Evolutionary conservation across 2,888 invertebrate genomes (phyloP).

Genomic region (Theodoxus fluviatilis): DNA sequence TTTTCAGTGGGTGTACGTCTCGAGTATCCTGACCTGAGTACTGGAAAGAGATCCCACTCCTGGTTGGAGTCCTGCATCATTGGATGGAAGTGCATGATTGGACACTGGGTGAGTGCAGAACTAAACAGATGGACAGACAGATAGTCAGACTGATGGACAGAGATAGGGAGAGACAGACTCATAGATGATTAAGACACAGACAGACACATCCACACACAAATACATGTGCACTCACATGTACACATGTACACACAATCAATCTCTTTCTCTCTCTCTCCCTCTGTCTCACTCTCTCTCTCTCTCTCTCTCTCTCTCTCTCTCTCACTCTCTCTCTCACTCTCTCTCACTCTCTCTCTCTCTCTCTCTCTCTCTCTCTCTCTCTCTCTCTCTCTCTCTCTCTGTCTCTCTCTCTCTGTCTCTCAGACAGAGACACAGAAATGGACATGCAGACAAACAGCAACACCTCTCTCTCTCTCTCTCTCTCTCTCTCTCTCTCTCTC

Average conservation of each 20-base stretch:
- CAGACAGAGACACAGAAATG: slow-evolving; percentile 14
- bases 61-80: no score
- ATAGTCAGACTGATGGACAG: no score
- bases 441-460: background rate
- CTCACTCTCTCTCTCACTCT: background rate
- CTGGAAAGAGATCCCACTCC: no score
- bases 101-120: no score
- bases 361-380: background rate
- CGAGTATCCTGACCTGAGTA: no score
- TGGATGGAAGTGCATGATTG: no score
- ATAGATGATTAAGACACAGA: no score
- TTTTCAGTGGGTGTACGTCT: no score
- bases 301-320: background rate
- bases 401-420: slow-evolving; percentile 19
- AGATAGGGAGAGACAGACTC: no score
- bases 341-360: background rate
- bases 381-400: background rate
- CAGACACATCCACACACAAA: no score
- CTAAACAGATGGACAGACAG: no score
- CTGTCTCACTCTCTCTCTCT: background rate
- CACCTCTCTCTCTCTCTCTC: slow-evolving; percentile 16
- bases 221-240: no score
- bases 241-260: background rate
- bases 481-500: slow-evolving; percentile 14
- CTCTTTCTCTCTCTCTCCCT: background rate